Base-by-base conservation (phyloP, 1,140 invertebrate species). In the Radopholus similis region DNA sequence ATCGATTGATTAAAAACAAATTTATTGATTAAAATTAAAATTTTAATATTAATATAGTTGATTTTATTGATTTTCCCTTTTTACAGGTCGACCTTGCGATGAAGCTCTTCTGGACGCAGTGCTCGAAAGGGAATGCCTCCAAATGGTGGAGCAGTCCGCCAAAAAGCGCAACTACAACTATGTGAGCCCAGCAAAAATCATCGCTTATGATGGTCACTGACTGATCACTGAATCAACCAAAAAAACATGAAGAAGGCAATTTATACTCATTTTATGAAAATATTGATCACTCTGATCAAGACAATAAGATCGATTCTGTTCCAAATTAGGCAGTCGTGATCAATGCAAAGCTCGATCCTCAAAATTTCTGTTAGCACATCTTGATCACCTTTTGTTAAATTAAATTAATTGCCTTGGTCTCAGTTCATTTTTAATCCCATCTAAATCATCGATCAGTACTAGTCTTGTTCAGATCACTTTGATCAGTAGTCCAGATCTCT, bases 161-260 rank as follows among this genome's bases (percentile, higher is more conserved):
- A 73, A 66, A 35, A 65, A 67, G 5, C 72, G 67, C 32, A 64
- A 73, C 4, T 78, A 75, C 34, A 74, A 73, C 8, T 77, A 55
- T 26, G 38, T 75, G 21, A 21, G 59, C 15, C 23, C 21, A 0
- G 47, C 38, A 42, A 40, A 40, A 0, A 42, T 42, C 11, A 13
- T 42, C n/a, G 11, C 11, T 40, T 13, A 13, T 13, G n/a, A 42
- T 13, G 1, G 38, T 42, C 18, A 13, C 11, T 11, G 11, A 42
- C 38, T 13, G 18, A 13, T 42, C 11, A 2, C 11, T 42, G 38
- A 18, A 13, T 42, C n/a, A n/a, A n/a, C n/a, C n/a, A n/a, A n/a
- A n/a, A n/a, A n/a, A 42, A 42, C 38, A 42, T 42, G 38, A 42
- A 42, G 38, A 13, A 42, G 18, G 38, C 1, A 13, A 18, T 42